These are phyloP conservation scores for Cinclus mexicanus DNA, from an alignment of 2,113 vertebrate genomes.

Conservation along the genomic window DNA sequence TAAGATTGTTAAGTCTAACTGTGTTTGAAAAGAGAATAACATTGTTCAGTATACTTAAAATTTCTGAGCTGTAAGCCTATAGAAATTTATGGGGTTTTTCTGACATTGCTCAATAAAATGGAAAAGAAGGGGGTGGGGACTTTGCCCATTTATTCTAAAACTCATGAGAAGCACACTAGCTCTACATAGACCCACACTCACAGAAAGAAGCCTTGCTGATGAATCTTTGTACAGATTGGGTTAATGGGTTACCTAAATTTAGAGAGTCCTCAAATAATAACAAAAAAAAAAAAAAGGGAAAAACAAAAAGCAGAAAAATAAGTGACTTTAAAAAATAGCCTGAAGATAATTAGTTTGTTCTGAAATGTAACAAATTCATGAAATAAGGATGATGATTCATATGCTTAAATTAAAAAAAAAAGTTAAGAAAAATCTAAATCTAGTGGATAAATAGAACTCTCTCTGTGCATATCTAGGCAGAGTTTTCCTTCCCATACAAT, in stretches of 20 bases:
- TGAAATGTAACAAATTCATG: background rate
- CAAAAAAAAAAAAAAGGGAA: background rate
- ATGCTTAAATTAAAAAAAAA: background rate
- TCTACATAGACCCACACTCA: background rate
- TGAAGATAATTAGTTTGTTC: background rate
- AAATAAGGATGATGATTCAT: background rate
- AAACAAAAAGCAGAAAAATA: background rate
- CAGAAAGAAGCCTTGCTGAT: background rate
- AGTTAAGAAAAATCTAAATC: background rate
- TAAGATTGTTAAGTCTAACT: background rate
- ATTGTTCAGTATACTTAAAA: background rate
- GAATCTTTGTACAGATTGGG: background rate
- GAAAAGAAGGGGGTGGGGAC: background rate
- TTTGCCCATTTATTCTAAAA: background rate
- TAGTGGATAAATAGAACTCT: background rate
- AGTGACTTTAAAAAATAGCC: background rate
- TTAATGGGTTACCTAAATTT: background rate
- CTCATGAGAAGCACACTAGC: background rate
- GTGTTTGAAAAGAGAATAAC: background rate
- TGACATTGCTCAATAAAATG: background rate
- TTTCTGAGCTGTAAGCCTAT: background rate
- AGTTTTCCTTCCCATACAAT: background rate
- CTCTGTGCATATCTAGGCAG: background rate
- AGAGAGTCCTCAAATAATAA: background rate
- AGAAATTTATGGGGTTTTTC: background rate